A percentile compares a stretch with the other conserved stretches of the same genome.
phyloP scores from a whole-genome alignment of 2,113 vertebrate species.

The Himantopus leucocephalus region DNA sequence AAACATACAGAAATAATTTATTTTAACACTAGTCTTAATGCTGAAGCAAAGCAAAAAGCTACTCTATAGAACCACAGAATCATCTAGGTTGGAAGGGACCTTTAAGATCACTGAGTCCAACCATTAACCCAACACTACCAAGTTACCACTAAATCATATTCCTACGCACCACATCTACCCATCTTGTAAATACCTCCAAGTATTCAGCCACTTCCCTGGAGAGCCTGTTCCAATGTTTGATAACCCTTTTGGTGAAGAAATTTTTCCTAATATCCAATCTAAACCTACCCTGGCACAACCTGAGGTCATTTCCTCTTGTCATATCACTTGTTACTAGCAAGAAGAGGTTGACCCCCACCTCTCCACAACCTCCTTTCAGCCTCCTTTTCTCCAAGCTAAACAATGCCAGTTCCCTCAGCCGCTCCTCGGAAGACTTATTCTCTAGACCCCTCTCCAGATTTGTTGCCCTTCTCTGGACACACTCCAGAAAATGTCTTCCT shows the following conservation, averaged over 20 bases:
- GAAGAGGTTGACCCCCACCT: background rate
- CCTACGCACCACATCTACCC: background rate
- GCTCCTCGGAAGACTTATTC: background rate
- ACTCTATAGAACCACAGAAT: background rate
- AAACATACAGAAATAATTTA: background rate
- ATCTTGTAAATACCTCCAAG: background rate
- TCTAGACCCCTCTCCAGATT: background rate
- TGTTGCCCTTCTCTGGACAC: background rate
- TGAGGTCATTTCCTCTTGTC: no score
- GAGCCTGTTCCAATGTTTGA: no score
- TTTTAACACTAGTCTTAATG: background rate
- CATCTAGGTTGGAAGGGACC: background rate
- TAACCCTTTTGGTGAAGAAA: no score
- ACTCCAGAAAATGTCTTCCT: background rate
- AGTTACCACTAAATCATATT: background rate
- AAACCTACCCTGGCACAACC: no score
- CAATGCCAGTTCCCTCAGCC: background rate
- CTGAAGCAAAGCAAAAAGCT: background rate
- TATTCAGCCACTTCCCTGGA: no score
- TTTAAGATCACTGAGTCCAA: background rate
- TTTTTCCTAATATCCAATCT: no score
- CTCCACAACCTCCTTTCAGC: background rate
- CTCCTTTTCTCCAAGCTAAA: background rate
- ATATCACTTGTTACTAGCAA: no score
- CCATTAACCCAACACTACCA: background rate